A percentile compares a stretch with the other conserved stretches of the same genome.
phyloP scores from a whole-genome alignment of 92 coral and sea anemone genomes.

The Phenganax subtilis region DNA sequence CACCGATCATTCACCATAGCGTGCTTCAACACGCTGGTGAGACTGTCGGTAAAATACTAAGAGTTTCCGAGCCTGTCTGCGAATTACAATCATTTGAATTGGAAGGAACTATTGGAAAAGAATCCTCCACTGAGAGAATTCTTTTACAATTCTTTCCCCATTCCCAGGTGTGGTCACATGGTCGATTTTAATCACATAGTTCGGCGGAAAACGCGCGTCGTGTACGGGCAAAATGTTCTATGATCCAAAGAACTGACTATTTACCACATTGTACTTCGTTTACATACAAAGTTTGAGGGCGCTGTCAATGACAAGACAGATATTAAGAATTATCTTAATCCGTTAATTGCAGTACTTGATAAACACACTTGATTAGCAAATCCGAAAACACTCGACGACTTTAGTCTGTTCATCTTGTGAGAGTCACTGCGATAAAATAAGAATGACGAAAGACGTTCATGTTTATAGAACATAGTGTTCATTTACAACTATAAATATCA shows the following conservation, averaged over 20 bases:
- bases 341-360: conserved; percentile 11
- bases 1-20: neutral
- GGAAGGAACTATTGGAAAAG: neutral
- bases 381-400: neutral
- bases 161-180: conserved; percentile 6
- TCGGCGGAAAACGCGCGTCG: neutral
- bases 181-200: neutral
- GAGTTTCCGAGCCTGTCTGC: conserved; percentile 9
- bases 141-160: neutral
- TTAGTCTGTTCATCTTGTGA: no score
- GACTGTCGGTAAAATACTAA: neutral
- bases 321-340: neutral
- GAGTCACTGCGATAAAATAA: no score
- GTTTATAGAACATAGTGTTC: neutral
- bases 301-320: conserved; percentile 4
- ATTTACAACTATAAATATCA: neutral
- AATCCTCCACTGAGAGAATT: no score
- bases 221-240: neutral
- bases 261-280: neutral
- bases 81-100: neutral
- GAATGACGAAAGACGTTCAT: neutral
- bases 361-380: neutral
- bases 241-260: neutral
- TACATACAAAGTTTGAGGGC: neutral
- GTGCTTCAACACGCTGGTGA: neutral